Percentiles rank a stretch among this genome's conserved stretches.
These are phyloP conservation scores for Eledona agricola DNA, from an alignment of 2,888 invertebrate species.

Conservation along the genomic window DNA sequence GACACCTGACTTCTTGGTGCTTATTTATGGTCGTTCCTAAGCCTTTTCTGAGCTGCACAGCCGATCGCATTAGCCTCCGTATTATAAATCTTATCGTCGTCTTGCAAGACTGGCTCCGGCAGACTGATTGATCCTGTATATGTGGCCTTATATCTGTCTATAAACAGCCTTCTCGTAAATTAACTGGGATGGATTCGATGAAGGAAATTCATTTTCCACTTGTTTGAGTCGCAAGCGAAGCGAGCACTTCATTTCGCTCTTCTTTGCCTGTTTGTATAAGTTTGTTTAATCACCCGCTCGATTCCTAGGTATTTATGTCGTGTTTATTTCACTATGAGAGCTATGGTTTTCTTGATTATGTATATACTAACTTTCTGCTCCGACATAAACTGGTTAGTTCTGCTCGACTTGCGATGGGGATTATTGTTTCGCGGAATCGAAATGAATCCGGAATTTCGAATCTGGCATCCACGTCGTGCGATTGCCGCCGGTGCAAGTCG, in stretches of 20 bases:
- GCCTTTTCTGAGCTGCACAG: conserved; percentile 29
- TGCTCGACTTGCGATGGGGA: conserved; percentile 30
- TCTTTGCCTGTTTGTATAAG: conserved; percentile 57
- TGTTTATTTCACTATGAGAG: conserved; percentile 44
- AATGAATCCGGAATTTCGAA: too few species aligned
- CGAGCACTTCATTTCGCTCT: conserved; percentile 58
- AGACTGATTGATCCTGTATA: conserved; percentile 60
- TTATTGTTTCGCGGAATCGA: too few species aligned
- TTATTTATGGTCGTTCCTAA: conserved; percentile 33
- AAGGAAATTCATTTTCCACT: conserved; percentile 65
- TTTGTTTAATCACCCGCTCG: conserved; percentile 57
- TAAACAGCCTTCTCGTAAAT: conserved; percentile 63
- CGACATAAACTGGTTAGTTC: conserved; percentile 26
- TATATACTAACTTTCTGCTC: conserved; percentile 34
- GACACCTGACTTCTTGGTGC: conserved; percentile 16
- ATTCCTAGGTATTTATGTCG: conserved; percentile 55
- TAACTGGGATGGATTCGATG: conserved; percentile 63
- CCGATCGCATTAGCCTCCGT: conserved; percentile 34
- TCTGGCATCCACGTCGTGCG: background rate
- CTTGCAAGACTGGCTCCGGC: conserved; percentile 63
- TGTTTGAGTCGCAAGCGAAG: conserved; percentile 63
- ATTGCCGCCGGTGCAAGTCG: conserved; percentile 17
- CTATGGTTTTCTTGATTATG: conserved; percentile 29
- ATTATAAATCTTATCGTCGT: conserved; percentile 64
- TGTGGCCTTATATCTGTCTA: conserved; percentile 62